Percentiles rank a stretch among this genome's conserved stretches.
Evolutionary conservation across 2,113 vertebrate species (phyloP).

Genomic region (Leucoraja erinaceus): DNA sequence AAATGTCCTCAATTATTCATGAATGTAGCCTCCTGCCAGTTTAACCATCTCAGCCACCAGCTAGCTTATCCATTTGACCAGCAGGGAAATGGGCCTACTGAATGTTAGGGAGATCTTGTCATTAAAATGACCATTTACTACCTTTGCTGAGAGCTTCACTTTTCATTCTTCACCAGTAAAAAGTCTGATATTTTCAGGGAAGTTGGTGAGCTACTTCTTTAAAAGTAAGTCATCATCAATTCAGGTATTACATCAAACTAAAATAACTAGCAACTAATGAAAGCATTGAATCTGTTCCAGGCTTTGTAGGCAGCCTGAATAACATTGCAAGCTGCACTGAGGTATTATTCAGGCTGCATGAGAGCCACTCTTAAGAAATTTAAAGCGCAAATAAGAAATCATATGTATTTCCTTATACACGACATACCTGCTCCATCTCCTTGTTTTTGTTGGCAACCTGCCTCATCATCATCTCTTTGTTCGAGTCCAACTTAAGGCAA

Average conservation of each 20-base stretch:
- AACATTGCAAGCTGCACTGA: background rate
- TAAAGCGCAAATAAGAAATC: background rate
- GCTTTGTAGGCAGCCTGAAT: background rate
- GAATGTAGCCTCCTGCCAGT: background rate
- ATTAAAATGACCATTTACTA: background rate
- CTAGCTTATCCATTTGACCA: background rate
- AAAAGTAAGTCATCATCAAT: background rate
- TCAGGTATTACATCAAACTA: background rate
- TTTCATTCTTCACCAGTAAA: too few species aligned
- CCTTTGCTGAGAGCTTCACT: too few species aligned
- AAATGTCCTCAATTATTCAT: background rate
- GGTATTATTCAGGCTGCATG: background rate
- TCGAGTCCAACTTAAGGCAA: conserved; percentile 61
- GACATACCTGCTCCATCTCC: conserved; percentile 52
- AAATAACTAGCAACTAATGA: background rate
- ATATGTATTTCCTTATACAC: conserved; percentile 35
- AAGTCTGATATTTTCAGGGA: too few species aligned
- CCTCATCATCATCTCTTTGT: conserved; percentile 59
- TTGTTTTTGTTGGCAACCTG: conserved; percentile 54
- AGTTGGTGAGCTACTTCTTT: too few species aligned
- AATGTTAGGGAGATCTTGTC: background rate
- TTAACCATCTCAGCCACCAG: background rate
- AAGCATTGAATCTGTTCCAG: background rate
- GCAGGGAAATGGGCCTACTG: background rate
- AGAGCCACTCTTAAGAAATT: background rate